phyloP scores from a whole-genome alignment of 1,140 invertebrate genomes.

The Coelopa frigida region DNA sequence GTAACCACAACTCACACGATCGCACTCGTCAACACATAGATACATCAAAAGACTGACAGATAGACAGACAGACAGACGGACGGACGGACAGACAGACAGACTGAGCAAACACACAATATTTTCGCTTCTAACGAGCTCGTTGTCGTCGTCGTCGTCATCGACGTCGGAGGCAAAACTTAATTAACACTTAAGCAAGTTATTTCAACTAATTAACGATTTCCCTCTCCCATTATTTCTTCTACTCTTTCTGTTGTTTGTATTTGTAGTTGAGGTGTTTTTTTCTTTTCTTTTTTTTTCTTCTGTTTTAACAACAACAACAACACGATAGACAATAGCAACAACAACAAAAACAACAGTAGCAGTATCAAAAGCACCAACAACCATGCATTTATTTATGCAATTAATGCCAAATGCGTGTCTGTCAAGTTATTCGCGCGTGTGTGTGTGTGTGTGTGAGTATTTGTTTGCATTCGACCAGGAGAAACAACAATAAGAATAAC shows the following conservation, averaged over 20 bases:
- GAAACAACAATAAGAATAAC: too few relatives aligned
- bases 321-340: constrained; percentile 10
- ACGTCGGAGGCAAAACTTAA: constrained; percentile 14
- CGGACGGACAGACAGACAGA: too few relatives aligned
- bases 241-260: too few relatives aligned
- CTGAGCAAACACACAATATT: too few relatives aligned
- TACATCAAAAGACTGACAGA: too few relatives aligned
- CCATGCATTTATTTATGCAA: constrained; percentile 18
- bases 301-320: constrained; percentile 12
- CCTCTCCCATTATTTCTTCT: background rate
- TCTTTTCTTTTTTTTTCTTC: background rate
- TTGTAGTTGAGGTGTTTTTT: background rate
- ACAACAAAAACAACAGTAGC: constrained; percentile 16
- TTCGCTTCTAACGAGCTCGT: constrained; percentile 13
- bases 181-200: constrained; percentile 19
- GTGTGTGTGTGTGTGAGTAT: background rate
- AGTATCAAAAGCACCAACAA: background rate
- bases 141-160: constrained; percentile 4
- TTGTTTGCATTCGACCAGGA: background rate
- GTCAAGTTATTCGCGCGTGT: constrained; percentile 27
- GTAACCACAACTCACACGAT: too few relatives aligned
- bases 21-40: too few relatives aligned
- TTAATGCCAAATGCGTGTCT: constrained; percentile 43
- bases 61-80: too few relatives aligned
- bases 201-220: constrained; percentile 19